Conservation (phyloP, 2,113 vertebrate species). For the Brachirus orientalis region DNA sequence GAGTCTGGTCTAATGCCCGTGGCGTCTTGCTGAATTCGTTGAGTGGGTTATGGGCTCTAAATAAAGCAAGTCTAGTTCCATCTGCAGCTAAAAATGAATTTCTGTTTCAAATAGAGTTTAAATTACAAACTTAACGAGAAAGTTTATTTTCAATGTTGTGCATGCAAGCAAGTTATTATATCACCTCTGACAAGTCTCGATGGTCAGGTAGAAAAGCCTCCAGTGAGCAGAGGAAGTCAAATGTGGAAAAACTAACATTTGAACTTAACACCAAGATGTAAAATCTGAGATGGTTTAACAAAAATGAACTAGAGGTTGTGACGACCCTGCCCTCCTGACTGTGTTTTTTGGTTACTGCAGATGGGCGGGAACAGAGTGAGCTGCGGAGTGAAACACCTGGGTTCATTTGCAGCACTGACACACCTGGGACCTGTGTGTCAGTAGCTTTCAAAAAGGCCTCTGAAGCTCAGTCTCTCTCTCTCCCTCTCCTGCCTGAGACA, state of each 20-base stretch:
- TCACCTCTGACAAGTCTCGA: background rate
- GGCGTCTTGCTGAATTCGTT: slow-evolving; percentile 18
- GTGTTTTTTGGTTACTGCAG: no score
- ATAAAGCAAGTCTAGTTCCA: slow-evolving; percentile 13
- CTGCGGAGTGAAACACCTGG: no score
- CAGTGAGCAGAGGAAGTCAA: slow-evolving; percentile 2
- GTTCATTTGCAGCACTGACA: no score
- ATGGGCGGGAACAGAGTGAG: no score
- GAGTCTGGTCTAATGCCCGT: background rate
- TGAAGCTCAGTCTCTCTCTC: no score
- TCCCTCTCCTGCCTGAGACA: no score
- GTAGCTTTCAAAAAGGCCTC: no score
- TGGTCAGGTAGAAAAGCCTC: background rate
- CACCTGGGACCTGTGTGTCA: no score
- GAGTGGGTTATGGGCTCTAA: slow-evolving; percentile 22
- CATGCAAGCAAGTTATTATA: background rate
- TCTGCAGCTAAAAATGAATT: background rate
- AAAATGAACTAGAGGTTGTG: slow-evolving; percentile 9
- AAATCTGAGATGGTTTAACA: slow-evolving; percentile 26
- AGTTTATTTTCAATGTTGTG: background rate
- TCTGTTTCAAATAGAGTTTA: background rate
- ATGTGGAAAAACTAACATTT: slow-evolving; percentile 54
- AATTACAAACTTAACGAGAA: no score
- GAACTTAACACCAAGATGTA: slow-evolving; percentile 30
- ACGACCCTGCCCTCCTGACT: no score